These are phyloP conservation scores for Nesospiza acunhae DNA, from an alignment of 2,113 vertebrate species.

Conservation along the genomic window DNA sequence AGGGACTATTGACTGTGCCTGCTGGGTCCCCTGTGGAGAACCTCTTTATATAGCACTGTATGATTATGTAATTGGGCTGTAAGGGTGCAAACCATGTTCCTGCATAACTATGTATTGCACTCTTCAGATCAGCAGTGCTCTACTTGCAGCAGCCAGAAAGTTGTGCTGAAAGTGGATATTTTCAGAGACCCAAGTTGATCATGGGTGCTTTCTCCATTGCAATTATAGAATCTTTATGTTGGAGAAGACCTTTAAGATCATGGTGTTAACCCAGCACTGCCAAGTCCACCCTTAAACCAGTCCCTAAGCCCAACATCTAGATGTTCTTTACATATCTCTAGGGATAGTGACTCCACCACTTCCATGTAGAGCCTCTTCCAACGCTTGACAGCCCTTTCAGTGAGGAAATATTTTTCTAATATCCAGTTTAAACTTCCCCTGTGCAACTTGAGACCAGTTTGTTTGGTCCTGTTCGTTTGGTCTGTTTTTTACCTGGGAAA, in stretches of 20 bases:
- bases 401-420: background rate
- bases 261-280: accelerated
- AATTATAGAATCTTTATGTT: background rate
- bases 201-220: background rate
- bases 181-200: background rate
- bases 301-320: background rate
- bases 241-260: background rate
- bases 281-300: background rate
- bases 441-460: background rate
- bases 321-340: background rate
- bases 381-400: background rate
- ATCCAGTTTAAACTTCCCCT: background rate
- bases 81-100: slow-evolving; percentile 28
- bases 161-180: background rate
- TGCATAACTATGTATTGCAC: background rate
- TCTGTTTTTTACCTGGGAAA: background rate
- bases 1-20: slow-evolving; percentile 17
- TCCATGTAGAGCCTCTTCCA: background rate
- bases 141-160: background rate
- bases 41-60: background rate
- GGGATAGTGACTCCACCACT: background rate
- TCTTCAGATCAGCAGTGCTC: background rate
- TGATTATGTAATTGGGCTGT: background rate
- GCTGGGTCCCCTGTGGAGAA: slow-evolving; percentile 7
- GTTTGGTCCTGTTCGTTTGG: background rate